Evolutionary conservation across 2,888 invertebrate species (phyloP), one percentile per base, ranked within the genome.

Genomic region (Pseudanteris insignis): DNA sequence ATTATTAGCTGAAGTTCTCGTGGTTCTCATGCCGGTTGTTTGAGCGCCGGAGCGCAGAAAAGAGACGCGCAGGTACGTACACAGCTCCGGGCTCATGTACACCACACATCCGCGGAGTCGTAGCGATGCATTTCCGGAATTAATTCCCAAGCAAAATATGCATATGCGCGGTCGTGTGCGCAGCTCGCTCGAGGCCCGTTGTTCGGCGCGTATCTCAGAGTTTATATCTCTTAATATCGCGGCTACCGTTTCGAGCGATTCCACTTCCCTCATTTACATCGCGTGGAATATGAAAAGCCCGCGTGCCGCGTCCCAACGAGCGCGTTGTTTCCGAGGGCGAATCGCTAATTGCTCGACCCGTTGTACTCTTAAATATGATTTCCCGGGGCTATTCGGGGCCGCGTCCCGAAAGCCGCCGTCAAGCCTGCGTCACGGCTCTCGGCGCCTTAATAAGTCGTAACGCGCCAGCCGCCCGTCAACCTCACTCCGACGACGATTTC

Each of bases 331-430:
- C 58, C 61, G 54, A 58, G 64, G 51, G 65, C 63, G 57, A 69
- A 67, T 65, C 64, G 64, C 66, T 70, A 72, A 71, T 72, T 70
- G 67, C 69, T 58, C 67, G 65, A 62, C 58, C 64, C 68, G 50
- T 59, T 66, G 59, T 64, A 61, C 64, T 68, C 65, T 71, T 66
- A 67, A 71, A 69, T 66, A 67, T 63, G 65, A 69, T 70, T 70
- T 70, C 65, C 68, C 67, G 64, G 53, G 67, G 66, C 64, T 40
- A 54, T 61, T 15, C 60, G 63, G 53, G 53, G 64, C 63, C 46
- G 24, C 40, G 48, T 28, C 9, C 11, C 34, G 30, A n/a, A 11
- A n/a, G 10, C 14, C 7, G n/a, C 18, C n/a, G n/a, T n/a, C n/a
- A n/a, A n/a, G 54, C 63, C 54, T 32, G 46, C 30, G 12, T 13